Evolutionary conservation across 2,797 vertebrate genomes (phyloP).

Genomic region (Micrastur ruficollis): DNA sequence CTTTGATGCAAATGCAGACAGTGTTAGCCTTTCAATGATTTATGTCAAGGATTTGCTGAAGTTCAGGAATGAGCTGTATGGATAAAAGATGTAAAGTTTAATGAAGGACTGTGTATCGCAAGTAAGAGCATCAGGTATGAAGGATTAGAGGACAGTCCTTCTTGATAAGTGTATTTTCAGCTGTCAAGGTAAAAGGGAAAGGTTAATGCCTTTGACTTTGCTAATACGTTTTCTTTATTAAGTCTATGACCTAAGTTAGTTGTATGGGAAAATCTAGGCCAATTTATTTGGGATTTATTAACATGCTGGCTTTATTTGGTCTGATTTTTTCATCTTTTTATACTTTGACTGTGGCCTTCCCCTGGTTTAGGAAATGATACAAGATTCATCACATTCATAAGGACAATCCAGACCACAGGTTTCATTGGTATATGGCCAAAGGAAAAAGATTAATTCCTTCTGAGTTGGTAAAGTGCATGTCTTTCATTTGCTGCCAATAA

Average conservation of each 20-base stretch:
- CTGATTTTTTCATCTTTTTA: neutral
- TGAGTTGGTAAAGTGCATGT: neutral
- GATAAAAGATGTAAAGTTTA: conserved; percentile 26
- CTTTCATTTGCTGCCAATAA: neutral
- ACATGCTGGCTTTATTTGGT: neutral
- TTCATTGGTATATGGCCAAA: neutral
- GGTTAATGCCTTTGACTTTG: conserved; percentile 30
- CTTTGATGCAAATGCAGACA: neutral
- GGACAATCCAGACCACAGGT: neutral
- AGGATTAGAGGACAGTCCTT: neutral
- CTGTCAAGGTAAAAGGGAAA: conserved; percentile 4
- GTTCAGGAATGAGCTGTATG: neutral
- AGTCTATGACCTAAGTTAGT: neutral
- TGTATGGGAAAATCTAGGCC: neutral
- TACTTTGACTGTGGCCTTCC: neutral
- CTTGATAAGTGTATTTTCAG: conserved; percentile 47
- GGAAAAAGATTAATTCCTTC: neutral
- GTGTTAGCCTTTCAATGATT: neutral
- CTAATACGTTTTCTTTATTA: conserved; percentile 31
- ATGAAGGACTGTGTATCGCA: conserved; percentile 8
- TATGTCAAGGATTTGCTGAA: conserved; percentile 24
- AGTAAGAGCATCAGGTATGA: neutral
- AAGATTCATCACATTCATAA: neutral
- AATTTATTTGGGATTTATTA: neutral
- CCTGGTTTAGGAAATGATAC: neutral